Evolutionary conservation across 2,113 vertebrate species (phyloP), one percentile per base, ranked within the genome.

Genomic region (Tinamus guttatus): DNA sequence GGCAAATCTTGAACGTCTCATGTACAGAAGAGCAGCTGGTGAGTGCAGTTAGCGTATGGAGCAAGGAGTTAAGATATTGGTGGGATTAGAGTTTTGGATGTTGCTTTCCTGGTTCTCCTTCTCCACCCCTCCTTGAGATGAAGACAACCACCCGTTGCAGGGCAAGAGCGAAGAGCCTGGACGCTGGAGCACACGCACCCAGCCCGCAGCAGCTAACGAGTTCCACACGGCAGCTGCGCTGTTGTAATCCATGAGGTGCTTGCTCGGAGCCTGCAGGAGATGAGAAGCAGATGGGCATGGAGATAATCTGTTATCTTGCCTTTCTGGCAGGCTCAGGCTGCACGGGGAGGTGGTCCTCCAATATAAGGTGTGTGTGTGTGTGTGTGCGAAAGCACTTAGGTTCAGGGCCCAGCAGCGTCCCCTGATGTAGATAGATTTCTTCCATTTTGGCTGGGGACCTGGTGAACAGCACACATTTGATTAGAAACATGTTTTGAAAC

Each of bases 191-290:
- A 56, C 92, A 54, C 92, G 59, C 68, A 69, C 87, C 5, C 89
- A 81, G 36, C 65, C 16, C 67, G 18, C 54, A 45, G 91, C 91
- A 71, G 90, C 58, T 87, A 70, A 30, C 38, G 45, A 34, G 69
- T 89, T 91, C 87, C 85, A 41, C 89, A 34, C 89, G 5, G 84
- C 92, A 95, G 83, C 90, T 94, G 95, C 90, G 88, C 93, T 2
- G 20, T 54, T 32, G 18, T 32, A 7, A 85, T 68, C 28, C 67
- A 8, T 78, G 85, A 60, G 81, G 43, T 34, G 90, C 4, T 1
- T 47, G 73, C 54, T 73, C 45, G 67, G 43, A 56, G 85, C 81
- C 10, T 17, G 87, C 36, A 6, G 36, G 2, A 17, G 69, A 25
- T 2, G 22, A 13, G 74, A 45, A 75, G 90, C 43, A 18, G 60